Evolutionary conservation across 2,888 invertebrate species (phyloP).

Genomic region (Neoscelio sp.): DNA sequence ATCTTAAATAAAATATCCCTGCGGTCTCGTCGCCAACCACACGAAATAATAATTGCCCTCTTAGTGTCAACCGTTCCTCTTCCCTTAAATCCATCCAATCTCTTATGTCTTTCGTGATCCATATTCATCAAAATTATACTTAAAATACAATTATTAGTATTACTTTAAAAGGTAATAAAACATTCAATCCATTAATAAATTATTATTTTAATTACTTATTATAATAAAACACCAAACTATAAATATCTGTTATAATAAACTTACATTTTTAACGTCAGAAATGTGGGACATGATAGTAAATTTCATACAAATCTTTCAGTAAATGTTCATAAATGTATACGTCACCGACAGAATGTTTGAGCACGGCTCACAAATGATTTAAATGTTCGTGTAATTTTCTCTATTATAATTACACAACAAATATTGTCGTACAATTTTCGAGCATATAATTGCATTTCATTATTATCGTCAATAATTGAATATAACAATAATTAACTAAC

Average conservation of each 20-base stretch:
- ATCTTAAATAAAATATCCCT: conserved; percentile 82
- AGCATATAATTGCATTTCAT: conserved; percentile 41
- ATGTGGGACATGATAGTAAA: too few species aligned
- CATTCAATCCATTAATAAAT: too few species aligned
- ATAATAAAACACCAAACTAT: too few species aligned
- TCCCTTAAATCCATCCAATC: conserved; percentile 60
- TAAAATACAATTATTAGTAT: background rate
- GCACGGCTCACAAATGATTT: conserved; percentile 20
- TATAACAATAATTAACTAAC: conserved; percentile 27
- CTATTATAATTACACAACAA: conserved; percentile 31
- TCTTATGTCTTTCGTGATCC: conserved; percentile 27
- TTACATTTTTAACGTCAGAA: too few species aligned
- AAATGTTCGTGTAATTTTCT: conserved; percentile 28
- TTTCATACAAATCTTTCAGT: background rate
- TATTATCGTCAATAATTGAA: conserved; percentile 34
- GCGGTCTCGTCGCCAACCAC: conserved; percentile 78
- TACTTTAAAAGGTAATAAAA: too few species aligned
- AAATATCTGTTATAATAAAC: too few species aligned
- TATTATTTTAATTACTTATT: too few species aligned
- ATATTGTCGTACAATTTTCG: conserved; percentile 43
- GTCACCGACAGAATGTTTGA: conserved; percentile 17
- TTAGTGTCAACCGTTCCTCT: conserved; percentile 72
- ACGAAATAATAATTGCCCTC: conserved; percentile 82
- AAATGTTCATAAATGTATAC: background rate
- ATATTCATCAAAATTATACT: conserved; percentile 15